These are phyloP conservation scores for Oncorhynchus nerka DNA, from an alignment of 2,113 vertebrate genomes.

Conservation along the genomic window DNA sequence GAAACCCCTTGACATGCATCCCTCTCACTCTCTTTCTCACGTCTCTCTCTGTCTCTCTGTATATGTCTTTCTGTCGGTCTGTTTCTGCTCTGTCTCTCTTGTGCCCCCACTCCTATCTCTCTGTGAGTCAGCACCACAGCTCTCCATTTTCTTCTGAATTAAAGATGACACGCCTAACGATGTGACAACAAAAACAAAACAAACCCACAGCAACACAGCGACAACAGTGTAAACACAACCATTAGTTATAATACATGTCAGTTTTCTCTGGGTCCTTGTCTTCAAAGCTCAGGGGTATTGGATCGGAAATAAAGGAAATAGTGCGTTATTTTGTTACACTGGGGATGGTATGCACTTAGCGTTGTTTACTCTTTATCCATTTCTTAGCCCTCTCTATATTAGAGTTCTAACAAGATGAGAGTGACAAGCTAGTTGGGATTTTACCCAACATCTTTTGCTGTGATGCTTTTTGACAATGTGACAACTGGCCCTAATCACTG, in stretches of 20 bases:
- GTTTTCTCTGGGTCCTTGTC: neutral
- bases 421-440: too few species aligned
- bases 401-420: neutral
- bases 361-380: too few species aligned
- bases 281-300: constrained; percentile 12
- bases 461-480: too few species aligned
- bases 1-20: too few species aligned
- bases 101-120: neutral
- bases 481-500: too few species aligned
- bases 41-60: neutral
- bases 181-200: constrained; percentile 45
- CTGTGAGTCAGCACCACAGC: neutral
- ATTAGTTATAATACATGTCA: constrained; percentile 39
- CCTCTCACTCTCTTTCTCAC: too few species aligned
- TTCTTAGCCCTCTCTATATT: too few species aligned
- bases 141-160: constrained; percentile 21
- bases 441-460: too few species aligned
- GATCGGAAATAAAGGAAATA: constrained; percentile 34
- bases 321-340: too few species aligned
- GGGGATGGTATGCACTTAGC: too few species aligned
- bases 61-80: too few species aligned
- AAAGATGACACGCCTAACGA: constrained; percentile 41
- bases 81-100: neutral
- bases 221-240: constrained; percentile 18
- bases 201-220: constrained; percentile 11